Conservation (phyloP, 2,797 vertebrate genomes). For the Melanotaenia parkinsoni region DNA sequence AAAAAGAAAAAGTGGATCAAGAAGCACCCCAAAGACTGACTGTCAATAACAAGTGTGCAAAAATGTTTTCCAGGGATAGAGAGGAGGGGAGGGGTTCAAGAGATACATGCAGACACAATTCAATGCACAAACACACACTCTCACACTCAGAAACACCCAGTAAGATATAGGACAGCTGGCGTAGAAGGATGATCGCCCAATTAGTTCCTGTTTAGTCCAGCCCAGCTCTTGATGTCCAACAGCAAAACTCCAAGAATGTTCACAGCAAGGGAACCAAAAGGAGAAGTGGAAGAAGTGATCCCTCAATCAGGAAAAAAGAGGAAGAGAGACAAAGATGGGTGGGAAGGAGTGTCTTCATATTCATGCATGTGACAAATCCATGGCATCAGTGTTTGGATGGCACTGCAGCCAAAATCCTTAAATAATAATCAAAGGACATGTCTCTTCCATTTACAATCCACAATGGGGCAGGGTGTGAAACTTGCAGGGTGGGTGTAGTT, state of each 20-base stretch:
- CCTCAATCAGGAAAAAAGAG: constrained; percentile 35
- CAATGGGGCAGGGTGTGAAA: constrained; percentile 49
- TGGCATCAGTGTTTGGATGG: constrained; percentile 55
- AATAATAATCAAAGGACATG: constrained; percentile 20
- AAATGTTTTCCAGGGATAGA: constrained; percentile 61
- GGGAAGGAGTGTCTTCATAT: constrained; percentile 62
- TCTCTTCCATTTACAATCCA: constrained; percentile 34
- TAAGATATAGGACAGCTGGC: constrained; percentile 33
- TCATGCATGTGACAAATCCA: constrained; percentile 54
- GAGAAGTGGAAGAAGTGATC: constrained; percentile 32
- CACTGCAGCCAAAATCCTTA: constrained; percentile 59
- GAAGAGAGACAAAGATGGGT: constrained; percentile 42
- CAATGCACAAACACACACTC: constrained; percentile 63
- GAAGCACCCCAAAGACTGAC: constrained; percentile 25
- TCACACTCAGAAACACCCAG: constrained; percentile 57
- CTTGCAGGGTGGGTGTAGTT: constrained; percentile 69
- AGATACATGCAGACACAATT: constrained; percentile 64
- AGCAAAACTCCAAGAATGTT: constrained; percentile 56
- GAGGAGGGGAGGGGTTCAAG: constrained; percentile 46
- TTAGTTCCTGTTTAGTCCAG: constrained; percentile 61
- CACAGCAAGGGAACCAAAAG: constrained; percentile 37
- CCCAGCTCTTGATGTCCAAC: constrained; percentile 46
- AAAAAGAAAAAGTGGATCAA: constrained; percentile 31
- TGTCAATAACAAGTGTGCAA: constrained; percentile 39
- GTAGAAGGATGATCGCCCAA: constrained; percentile 37